phyloP scores from a whole-genome alignment of 1,140 invertebrate genomes.

The Meteorus sp. region DNA sequence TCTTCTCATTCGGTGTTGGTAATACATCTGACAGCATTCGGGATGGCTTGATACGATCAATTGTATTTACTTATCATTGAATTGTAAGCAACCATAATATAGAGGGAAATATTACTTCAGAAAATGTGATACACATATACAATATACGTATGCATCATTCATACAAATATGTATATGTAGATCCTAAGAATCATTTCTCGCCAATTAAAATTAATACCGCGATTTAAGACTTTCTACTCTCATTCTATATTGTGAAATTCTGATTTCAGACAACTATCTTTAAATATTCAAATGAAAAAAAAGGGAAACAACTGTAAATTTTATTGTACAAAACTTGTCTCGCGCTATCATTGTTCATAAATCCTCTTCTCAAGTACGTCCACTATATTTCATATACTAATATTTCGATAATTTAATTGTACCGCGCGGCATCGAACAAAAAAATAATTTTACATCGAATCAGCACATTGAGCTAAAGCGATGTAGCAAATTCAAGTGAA shows the following conservation, averaged over 20 bases:
- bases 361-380: constrained; percentile 12
- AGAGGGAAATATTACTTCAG: background rate
- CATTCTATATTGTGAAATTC: constrained; percentile 1
- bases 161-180: no score
- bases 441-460: constrained; percentile 3
- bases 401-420: constrained; percentile 19
- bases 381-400: background rate
- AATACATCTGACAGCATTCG: constrained; percentile 67
- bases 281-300: constrained; percentile 27
- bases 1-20: constrained; percentile 74
- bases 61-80: constrained; percentile 64
- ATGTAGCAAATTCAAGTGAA: no score
- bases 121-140: background rate
- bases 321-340: constrained; percentile 29
- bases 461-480: no score
- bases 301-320: constrained; percentile 29
- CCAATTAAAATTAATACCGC: no score
- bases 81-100: background rate
- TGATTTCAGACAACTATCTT: background rate
- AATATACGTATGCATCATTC: no score
- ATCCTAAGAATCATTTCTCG: no score
- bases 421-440: constrained; percentile 8
- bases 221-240: no score
- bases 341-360: constrained; percentile 1
- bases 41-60: constrained; percentile 74